Percentiles rank a stretch among this genome's conserved stretches.
These are phyloP conservation scores for Rhea pennata DNA, from an alignment of 2,113 vertebrate genomes.

Conservation along the genomic window DNA sequence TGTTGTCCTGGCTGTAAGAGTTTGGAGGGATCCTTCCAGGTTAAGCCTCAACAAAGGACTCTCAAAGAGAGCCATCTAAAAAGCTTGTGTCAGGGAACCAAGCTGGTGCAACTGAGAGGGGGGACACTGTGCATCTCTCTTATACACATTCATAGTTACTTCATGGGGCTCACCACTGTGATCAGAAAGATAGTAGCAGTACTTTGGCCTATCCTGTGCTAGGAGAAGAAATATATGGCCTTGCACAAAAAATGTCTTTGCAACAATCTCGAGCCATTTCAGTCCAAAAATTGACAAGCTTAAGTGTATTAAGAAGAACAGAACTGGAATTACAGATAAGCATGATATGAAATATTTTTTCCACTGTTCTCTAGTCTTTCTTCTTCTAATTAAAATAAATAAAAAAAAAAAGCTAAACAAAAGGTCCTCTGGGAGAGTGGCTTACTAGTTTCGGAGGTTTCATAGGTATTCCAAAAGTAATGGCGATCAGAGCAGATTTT, in stretches of 20 bases:
- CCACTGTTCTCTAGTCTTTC: background rate
- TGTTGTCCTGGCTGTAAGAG: background rate
- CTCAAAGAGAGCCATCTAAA: background rate
- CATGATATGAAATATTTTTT: background rate
- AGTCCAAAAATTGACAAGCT: background rate
- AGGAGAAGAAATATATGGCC: background rate
- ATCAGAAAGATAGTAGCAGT: background rate
- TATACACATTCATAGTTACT: background rate
- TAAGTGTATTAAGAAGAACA: background rate
- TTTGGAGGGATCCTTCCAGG: background rate
- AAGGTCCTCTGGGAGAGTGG: background rate
- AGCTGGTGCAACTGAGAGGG: background rate
- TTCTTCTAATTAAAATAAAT: background rate
- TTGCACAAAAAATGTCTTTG: background rate
- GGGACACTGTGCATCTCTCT: background rate
- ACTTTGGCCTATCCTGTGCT: background rate
- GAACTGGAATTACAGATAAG: background rate
- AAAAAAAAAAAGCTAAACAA: background rate
- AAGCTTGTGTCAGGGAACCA: background rate
- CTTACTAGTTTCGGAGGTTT: background rate
- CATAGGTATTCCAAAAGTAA: background rate
- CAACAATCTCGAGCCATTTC: background rate
- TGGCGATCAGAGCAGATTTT: background rate
- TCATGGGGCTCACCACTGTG: background rate
- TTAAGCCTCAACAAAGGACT: background rate